phyloP scores from a whole-genome alignment of 2,797 vertebrate genomes.

The Sebastes kiyomatsui region DNA sequence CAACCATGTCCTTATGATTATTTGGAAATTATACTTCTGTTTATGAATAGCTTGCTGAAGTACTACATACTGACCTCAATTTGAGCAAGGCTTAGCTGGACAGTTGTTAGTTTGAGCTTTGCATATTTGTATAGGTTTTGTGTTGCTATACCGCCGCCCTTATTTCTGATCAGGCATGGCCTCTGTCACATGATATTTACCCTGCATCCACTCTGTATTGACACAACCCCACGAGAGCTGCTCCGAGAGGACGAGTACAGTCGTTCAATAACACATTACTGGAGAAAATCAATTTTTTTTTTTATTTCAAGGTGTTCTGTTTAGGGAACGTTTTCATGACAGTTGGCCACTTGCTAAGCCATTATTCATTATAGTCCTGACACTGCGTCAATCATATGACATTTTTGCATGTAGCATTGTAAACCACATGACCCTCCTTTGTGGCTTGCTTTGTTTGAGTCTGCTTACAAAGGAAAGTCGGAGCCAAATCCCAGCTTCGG shows the following conservation, averaged over 20 bases:
- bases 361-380: not conserved
- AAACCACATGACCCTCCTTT: slow-evolving; percentile 48
- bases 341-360: not conserved
- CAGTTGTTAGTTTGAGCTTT: slow-evolving; percentile 14
- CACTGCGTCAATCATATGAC: slow-evolving; percentile 32
- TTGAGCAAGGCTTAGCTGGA: not conserved
- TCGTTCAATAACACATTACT: slow-evolving; percentile 56
- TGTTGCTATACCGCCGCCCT: slow-evolving; percentile 36
- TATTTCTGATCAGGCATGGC: slow-evolving; percentile 48
- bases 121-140: slow-evolving; percentile 45
- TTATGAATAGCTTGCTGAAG: not conserved
- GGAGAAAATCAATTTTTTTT: slow-evolving; percentile 13
- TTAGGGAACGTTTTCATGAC: not conserved
- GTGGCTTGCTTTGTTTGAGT: slow-evolving; percentile 48
- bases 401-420: slow-evolving; percentile 10
- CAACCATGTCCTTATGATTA: not conserved
- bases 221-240: slow-evolving; percentile 60
- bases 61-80: not conserved
- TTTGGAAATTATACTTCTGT: not conserved
- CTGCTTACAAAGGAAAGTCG: slow-evolving; percentile 35
- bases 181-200: slow-evolving; percentile 71
- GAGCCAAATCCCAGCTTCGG: slow-evolving; percentile 40
- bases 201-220: slow-evolving; percentile 66
- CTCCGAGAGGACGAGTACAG: slow-evolving; percentile 16
- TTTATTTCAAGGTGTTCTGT: slow-evolving; percentile 21